Evolutionary conservation across 2,888 invertebrate species (phyloP), one percentile per base, ranked within the genome.

Genomic region (Acronicta psi): DNA sequence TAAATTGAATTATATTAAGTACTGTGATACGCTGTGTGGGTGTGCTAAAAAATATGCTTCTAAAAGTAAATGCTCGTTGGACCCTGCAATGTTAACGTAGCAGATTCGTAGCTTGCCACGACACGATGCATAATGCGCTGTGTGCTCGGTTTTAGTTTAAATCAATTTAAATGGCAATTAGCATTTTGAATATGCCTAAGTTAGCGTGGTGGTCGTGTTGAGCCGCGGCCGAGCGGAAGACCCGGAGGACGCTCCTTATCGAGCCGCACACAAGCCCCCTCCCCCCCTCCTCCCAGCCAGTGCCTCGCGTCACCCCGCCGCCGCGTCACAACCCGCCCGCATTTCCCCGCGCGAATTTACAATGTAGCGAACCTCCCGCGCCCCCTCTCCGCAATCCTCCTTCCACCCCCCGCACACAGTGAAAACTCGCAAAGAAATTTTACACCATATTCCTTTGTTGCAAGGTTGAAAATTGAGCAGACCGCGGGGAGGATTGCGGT

Each of bases 341-440:
- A 68, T 75, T 76, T 76, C 79, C 80, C 83, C 83, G 82, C 84
- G 84, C 84, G 90, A 91, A 89, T 92, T 91, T 92, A 92, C 91
- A 92, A 92, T 91, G 89, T 85, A 80, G 82, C 77, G 78, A 76
- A 67, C 77, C 82, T 80, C 74, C 80, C 81, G 79, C 72, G 78
- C 72, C 78, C 81, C 80, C 76, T 75, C 75, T 66, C 77, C 77
- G 70, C 71, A 58, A 64, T 49, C 68, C 76, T 54, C 65, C 67
- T 68, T 63, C 69, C 62, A 72, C 68, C 73, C 56, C 63, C 52
- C 54, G 46, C 74, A 59, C 62, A 62, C 59, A 61, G 40, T 37
- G 44, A 41, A 38, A 44, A 42, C 42, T 40, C 8, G n/a, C n/a
- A 49, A 42, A n/a, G 52, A 50, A 17, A 67, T 10, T 60, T 34